Evolutionary conservation across 1,140 invertebrate genomes (phyloP).

Genomic region (Scaptomyza pallida): DNA sequence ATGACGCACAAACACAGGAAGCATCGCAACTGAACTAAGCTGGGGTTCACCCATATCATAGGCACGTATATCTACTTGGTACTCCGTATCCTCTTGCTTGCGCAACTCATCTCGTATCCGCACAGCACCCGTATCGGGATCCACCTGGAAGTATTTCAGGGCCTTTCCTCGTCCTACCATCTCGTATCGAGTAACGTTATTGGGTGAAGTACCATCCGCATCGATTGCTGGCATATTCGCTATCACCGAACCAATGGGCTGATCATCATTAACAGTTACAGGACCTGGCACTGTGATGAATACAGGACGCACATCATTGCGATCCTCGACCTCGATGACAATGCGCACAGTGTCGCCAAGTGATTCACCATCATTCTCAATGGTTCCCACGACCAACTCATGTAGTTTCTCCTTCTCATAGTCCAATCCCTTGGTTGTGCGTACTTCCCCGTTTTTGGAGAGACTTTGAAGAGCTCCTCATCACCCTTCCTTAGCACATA

Average conservation of each 20-base stretch:
- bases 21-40: constrained; percentile 90
- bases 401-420: constrained; percentile 91
- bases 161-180: constrained; percentile 91
- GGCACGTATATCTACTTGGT: constrained; percentile 93
- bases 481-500: constrained; percentile 92
- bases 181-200: constrained; percentile 92
- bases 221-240: constrained; percentile 91
- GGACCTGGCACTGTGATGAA: constrained; percentile 92
- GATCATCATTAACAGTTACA: constrained; percentile 92
- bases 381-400: constrained; percentile 90
- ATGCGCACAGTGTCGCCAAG: constrained; percentile 91
- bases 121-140: constrained; percentile 91
- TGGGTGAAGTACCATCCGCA: constrained; percentile 91
- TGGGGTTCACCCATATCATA: constrained; percentile 94
- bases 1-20: constrained; percentile 93
- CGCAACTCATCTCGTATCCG: constrained; percentile 92
- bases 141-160: constrained; percentile 93
- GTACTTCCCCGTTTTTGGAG: constrained; percentile 91
- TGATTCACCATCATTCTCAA: constrained; percentile 89
- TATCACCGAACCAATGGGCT: constrained; percentile 91
- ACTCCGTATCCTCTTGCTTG: constrained; percentile 93
- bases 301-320: constrained; percentile 93
- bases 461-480: constrained; percentile 92
- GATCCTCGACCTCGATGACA: constrained; percentile 91
- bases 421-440: constrained; percentile 90